These are phyloP conservation scores for Pungitius pungitius DNA, from an alignment of 2,113 vertebrate species.

Conservation along the genomic window DNA sequence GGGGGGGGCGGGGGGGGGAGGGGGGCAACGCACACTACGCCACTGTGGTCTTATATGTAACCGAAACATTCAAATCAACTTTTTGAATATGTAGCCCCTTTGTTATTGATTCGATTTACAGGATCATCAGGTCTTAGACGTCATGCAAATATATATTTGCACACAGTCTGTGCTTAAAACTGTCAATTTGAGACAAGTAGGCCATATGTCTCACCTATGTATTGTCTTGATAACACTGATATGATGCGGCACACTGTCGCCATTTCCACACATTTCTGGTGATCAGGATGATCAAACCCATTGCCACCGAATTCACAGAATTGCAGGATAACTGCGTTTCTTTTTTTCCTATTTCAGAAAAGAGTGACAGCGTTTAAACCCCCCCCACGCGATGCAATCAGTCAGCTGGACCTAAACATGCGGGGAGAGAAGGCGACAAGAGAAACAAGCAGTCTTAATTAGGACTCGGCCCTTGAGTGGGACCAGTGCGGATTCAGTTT, in stretches of 20 bases:
- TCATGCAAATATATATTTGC: not conserved
- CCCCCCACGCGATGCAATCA: conserved; percentile 18
- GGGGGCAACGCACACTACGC: conserved; percentile 45
- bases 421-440: conserved; percentile 48
- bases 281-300: not conserved
- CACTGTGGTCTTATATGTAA: conserved; percentile 89
- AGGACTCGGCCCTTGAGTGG: conserved; percentile 50
- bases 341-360: not conserved
- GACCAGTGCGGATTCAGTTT: conserved; percentile 58
- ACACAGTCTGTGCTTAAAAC: not conserved
- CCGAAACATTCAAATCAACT: conserved; percentile 82
- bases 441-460: conserved; percentile 70
- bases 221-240: not conserved
- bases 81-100: conserved; percentile 22
- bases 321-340: not conserved
- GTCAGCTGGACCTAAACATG: conserved; percentile 44
- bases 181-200: not conserved
- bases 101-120: conserved; percentile 22
- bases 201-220: not conserved
- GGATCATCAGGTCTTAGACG: not conserved
- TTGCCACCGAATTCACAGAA: not conserved
- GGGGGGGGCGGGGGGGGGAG: conserved; percentile 8
- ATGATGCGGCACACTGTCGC: not conserved
- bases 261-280: not conserved
- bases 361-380: conserved; percentile 15